Evolutionary conservation across 2,113 vertebrate genomes (phyloP).

Genomic region (Numida meleagris): DNA sequence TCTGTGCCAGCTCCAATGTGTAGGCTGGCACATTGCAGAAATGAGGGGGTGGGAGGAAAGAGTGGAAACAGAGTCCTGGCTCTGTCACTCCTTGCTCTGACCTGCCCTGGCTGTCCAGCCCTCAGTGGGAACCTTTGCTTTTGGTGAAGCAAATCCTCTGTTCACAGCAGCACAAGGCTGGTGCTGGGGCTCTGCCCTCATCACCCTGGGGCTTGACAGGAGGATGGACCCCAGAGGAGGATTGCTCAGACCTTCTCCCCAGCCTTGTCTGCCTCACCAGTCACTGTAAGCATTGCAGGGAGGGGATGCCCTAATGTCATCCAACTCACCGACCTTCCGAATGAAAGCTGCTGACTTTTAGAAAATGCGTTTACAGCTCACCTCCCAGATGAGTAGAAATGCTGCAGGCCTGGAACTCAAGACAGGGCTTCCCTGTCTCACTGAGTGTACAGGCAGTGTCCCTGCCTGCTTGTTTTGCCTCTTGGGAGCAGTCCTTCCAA

Average conservation of each 20-base stretch:
- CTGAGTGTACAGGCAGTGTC: accelerated
- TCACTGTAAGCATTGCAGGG: accelerated
- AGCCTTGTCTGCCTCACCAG: accelerated
- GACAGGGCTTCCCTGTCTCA: neutral
- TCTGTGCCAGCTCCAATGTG: slow-evolving; percentile 53
- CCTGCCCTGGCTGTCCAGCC: neutral
- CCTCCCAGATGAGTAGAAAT: neutral
- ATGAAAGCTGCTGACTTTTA: neutral
- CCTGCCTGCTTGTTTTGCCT: accelerated
- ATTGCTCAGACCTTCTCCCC: neutral
- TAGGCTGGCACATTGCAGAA: slow-evolving; percentile 55
- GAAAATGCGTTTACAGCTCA: neutral
- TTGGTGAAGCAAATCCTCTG: neutral
- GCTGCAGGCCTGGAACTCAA: accelerated
- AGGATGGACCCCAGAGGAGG: neutral
- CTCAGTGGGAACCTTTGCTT: accelerated
- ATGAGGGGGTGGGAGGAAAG: neutral
- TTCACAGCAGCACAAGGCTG: neutral
- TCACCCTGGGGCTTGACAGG: neutral
- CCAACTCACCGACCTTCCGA: neutral
- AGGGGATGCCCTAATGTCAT: too few relatives aligned
- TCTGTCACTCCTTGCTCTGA: neutral
- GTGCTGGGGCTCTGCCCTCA: neutral
- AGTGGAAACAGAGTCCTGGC: neutral
- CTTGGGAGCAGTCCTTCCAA: neutral